Evolutionary conservation across 2,888 invertebrate species (phyloP).

Genomic region (Stenodera caucasica): DNA sequence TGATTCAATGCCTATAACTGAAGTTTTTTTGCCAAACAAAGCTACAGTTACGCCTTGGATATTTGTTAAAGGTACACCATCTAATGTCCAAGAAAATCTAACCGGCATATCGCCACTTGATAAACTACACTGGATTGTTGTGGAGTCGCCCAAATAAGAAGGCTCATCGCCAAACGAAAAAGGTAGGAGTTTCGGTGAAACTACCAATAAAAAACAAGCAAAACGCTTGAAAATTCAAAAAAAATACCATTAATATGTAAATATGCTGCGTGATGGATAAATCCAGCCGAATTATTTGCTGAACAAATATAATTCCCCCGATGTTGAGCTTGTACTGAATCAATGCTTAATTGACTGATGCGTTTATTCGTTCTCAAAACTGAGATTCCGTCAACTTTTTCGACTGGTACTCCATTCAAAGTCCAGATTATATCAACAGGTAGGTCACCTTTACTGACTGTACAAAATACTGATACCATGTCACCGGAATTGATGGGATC

Average conservation of each 20-base stretch:
- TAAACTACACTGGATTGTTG: constrained; percentile 60
- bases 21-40: constrained; percentile 61
- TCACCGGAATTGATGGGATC: constrained; percentile 69
- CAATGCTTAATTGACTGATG: constrained; percentile 64
- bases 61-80: constrained; percentile 63
- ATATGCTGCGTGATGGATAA: constrained; percentile 63
- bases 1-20: constrained; percentile 67
- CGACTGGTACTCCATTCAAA: constrained; percentile 58
- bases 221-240: constrained; percentile 46
- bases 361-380: constrained; percentile 55
- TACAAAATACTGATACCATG: constrained; percentile 70
- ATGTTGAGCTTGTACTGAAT: constrained; percentile 65
- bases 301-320: constrained; percentile 77
- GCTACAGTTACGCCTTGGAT: constrained; percentile 60
- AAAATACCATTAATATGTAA: constrained; percentile 72
- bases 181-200: constrained; percentile 66
- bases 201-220: constrained; percentile 47
- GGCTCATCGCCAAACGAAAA: constrained; percentile 61
- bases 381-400: constrained; percentile 45
- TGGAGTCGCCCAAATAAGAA: constrained; percentile 56
- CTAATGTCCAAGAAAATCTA: constrained; percentile 71
- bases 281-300: constrained; percentile 72
- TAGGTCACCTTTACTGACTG: constrained; percentile 71
- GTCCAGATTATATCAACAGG: constrained; percentile 68
- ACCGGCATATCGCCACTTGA: constrained; percentile 74